Base-by-base conservation (phyloP, 1,140 invertebrate genomes). In the Epicauta chinensis region DNA sequence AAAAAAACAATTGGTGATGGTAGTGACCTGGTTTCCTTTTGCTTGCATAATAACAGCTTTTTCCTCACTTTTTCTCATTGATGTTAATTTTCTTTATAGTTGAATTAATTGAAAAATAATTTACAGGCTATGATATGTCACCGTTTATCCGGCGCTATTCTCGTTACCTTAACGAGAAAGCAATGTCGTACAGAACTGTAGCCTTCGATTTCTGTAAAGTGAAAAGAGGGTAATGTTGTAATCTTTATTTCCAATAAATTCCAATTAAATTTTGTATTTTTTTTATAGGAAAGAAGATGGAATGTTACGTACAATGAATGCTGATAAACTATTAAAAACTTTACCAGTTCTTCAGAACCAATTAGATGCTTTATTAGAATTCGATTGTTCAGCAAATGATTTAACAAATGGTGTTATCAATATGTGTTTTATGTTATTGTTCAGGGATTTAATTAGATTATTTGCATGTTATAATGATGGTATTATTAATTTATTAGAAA, bases 201-300 rank as follows among this genome's bases (percentile, higher is more conserved):
- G 97, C 97, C 54, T 99, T 98, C 75, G 97, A 99, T 76, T 99
- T 99, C 77, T 99, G 97, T 79, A 99, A 99, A 87, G 92, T 98
- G 34, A 99, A 97, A 75, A 78, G 96, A 71, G 95, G 96, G 23
- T 23, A 23, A 23, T n/a, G n/a, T n/a, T n/a, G 7, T 23, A 23
- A 5, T 23, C 23, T 23, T 23, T 23, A 23, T 5, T 23, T 23
- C 23, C 4, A 23, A 3, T 1, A 23, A 5, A 23, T 23, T 23
- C 4, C 7, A 23, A 23, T 5, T 23, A 2, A 2, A 2, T 23
- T 23, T 5, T 5, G 4, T 23, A 0, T 23, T 23, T 23, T 1
- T 5, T 23, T 23, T 23, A n/a, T 23, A 23, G 23, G 53, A 96
- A 97, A 71, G 96, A 98, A 68, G 97, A 98, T 75, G 96, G 97